Conservation (phyloP, 2,888 invertebrate species). For the Timema podura region DNA sequence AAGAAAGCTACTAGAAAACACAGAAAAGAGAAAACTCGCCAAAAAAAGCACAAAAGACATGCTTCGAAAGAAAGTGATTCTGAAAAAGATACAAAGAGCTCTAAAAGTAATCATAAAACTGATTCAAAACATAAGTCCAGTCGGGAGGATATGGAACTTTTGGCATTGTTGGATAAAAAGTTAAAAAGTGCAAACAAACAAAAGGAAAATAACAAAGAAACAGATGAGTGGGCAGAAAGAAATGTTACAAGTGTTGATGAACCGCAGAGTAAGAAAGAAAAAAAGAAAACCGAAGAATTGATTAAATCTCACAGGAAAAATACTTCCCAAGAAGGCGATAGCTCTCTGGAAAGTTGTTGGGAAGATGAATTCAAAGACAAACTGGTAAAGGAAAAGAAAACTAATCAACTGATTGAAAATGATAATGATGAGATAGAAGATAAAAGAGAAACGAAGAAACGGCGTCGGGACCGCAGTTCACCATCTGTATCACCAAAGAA, state of each 20-base stretch:
- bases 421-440: not conserved
- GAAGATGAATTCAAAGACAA: slow-evolving; percentile 16
- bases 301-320: not conserved
- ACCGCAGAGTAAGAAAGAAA: not conserved
- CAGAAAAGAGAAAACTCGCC: slow-evolving; percentile 19
- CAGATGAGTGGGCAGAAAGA: not conserved
- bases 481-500: slow-evolving; percentile 19
- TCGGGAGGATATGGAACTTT: not conserved
- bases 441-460: slow-evolving; percentile 17
- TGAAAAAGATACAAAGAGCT: slow-evolving; percentile 9
- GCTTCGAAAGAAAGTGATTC: slow-evolving; percentile 16
- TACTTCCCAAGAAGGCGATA: not conserved
- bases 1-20: slow-evolving; percentile 18
- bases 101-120: slow-evolving; percentile 13
- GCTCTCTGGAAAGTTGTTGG: slow-evolving; percentile 24
- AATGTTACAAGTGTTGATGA: not conserved
- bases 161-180: not conserved
- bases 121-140: not conserved
- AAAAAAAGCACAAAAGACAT: slow-evolving; percentile 11
- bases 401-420: not conserved
- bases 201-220: not conserved
- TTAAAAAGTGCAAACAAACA: slow-evolving; percentile 3
- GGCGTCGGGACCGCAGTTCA: slow-evolving; percentile 19
- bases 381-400: slow-evolving; percentile 9
- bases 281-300: not conserved